Base-by-base conservation (phyloP, 2,113 vertebrate species). In the Bothrops jararaca region DNA sequence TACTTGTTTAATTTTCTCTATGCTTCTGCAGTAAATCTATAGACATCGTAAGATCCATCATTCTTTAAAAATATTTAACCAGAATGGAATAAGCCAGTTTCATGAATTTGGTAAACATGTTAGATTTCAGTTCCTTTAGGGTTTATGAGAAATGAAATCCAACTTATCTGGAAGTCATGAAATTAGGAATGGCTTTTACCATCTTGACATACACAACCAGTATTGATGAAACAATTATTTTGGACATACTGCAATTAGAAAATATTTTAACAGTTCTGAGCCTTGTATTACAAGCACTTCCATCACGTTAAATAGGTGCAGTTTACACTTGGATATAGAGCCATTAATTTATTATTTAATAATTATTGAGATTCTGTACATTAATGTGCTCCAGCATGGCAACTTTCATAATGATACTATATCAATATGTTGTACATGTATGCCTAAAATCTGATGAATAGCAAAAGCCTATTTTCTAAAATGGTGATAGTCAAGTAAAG, bases 401-500 rank as follows among this genome's bases (percentile, higher is more conserved):
- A 91, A 91, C 85, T 89, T 42, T 22, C n/a, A 54, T 91, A 60
- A 56, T 85, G 1, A 85, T 90, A 39, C 64, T 39, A 52, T 85
- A 53, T 26, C n/a, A 86, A 45, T 24, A 89, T 74, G 50, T 53
- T 50, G 74, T 45, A 74, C 60, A 39, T 50, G 29, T 85, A 9
- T 29, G 45, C 92, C 57, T 89, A 26, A 89, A 85, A 91, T 85
- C 26, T 39, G 52, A 93, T 89, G 53, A 57, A 42, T 91, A 85
- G n/a, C 80, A 58, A 89, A 91, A 45, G 69, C 4, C 80, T 74
- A 1, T 53, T 34, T 60, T 1, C 85, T 93, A 56, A 92, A 3
- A 94, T 56, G 45, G 50, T 93, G 86, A 85, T 45, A 13, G 20
- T 0, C 23, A 89, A 8, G 20, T 29, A 64, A 80, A 90, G 93